Evolutionary conservation across 2,888 invertebrate genomes (phyloP).

Genomic region (Drosophila emarginata): DNA sequence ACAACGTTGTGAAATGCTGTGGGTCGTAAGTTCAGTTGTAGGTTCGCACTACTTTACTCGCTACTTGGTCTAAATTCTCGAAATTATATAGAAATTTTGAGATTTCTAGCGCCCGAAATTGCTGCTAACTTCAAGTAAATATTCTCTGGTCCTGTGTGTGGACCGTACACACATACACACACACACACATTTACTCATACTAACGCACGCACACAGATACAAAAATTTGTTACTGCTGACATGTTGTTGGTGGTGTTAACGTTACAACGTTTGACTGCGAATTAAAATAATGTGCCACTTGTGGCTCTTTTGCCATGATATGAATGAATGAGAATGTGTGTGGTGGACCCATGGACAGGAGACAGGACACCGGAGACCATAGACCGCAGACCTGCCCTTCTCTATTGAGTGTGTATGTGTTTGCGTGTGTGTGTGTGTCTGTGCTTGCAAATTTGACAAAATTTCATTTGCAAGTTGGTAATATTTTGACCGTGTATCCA

Average conservation of each 20-base stretch:
- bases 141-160: background rate
- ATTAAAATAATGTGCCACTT: constrained; percentile 80
- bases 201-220: constrained; percentile 14
- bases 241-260: constrained; percentile 61
- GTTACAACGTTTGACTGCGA: constrained; percentile 72
- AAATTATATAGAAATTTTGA: no score
- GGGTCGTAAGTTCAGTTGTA: background rate
- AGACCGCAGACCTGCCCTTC: background rate
- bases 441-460: constrained; percentile 52
- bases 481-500: background rate
- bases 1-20: background rate
- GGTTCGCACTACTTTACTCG: background rate
- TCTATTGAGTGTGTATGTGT: constrained; percentile 19
- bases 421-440: constrained; percentile 14
- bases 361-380: background rate
- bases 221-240: constrained; percentile 40
- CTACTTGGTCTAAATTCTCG: no score
- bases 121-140: background rate
- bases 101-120: background rate
- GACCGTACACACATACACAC: constrained; percentile 12
- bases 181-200: constrained; percentile 23
- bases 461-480: constrained; percentile 54
- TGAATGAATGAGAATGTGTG: constrained; percentile 22
- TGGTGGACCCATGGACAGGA: background rate
- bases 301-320: constrained; percentile 63